phyloP scores from a whole-genome alignment of 2,797 vertebrate species.

The Hozukius guyotensis region DNA sequence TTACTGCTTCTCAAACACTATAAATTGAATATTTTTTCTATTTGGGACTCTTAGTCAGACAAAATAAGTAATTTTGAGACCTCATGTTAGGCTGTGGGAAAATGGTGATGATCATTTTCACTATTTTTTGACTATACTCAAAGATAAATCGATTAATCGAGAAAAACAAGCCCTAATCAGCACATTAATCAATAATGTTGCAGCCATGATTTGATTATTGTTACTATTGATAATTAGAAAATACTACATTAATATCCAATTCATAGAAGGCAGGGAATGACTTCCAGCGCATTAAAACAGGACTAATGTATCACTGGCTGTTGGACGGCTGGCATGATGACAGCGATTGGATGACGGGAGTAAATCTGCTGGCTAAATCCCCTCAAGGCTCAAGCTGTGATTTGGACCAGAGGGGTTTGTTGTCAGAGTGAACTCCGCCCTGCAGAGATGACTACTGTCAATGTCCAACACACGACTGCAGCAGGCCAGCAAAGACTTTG shows the following conservation, averaged over 20 bases:
- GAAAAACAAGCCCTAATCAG: not conserved
- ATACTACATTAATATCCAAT: not conserved
- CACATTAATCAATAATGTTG: not conserved
- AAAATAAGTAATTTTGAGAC: not conserved
- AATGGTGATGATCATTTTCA: not conserved
- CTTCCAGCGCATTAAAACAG: constrained; percentile 12
- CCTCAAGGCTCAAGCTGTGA: constrained; percentile 65
- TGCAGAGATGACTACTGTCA: constrained; percentile 35
- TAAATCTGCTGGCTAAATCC: constrained; percentile 76
- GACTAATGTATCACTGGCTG: constrained; percentile 39
- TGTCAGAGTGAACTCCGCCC: constrained; percentile 57
- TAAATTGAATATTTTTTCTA: accelerated
- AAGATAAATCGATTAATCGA: not conserved
- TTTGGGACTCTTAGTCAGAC: not conserved
- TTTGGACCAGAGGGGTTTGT: constrained; percentile 67
- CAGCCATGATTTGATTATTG: not conserved
- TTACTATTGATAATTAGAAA: not conserved
- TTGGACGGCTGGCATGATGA: constrained; percentile 9
- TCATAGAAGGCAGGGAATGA: constrained; percentile 37
- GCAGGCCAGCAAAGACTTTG: not conserved
- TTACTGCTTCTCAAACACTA: not conserved
- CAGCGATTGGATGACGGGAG: constrained; percentile 74
- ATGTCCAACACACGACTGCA: constrained; percentile 19
- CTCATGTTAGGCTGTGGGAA: not conserved
- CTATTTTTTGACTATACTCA: not conserved